Conservation (phyloP, 2,888 invertebrate genomes). For the Coremacera marginata region DNA sequence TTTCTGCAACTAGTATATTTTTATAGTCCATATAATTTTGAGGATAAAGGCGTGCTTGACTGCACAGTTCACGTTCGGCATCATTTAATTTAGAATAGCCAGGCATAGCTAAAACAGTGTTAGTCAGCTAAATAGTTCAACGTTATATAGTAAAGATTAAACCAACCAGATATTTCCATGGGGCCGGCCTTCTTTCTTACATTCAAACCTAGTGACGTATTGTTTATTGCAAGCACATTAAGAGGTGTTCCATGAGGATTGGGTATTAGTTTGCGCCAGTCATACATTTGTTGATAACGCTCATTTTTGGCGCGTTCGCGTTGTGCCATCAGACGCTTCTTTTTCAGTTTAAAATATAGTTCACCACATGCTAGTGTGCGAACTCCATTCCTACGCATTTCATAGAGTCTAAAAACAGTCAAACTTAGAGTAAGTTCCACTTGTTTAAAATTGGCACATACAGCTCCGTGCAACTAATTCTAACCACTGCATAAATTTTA, state of each 20-base stretch:
- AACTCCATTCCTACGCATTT: constrained; percentile 80
- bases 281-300: constrained; percentile 50
- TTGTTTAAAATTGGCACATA: too few species aligned
- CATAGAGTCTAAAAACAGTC: constrained; percentile 70
- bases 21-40: constrained; percentile 84
- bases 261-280: constrained; percentile 59
- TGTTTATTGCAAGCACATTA: constrained; percentile 46
- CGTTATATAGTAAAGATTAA: neutral
- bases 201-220: constrained; percentile 47
- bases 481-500: too few species aligned
- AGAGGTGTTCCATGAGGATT: constrained; percentile 49
- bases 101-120: constrained; percentile 77
- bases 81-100: constrained; percentile 80
- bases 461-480: too few species aligned
- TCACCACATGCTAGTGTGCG: constrained; percentile 74
- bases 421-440: too few species aligned
- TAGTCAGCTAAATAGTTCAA: neutral
- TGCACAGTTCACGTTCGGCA: constrained; percentile 83
- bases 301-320: constrained; percentile 60
- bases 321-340: constrained; percentile 66
- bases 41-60: constrained; percentile 80
- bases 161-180: constrained; percentile 63
- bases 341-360: constrained; percentile 77
- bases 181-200: constrained; percentile 64
- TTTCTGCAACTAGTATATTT: constrained; percentile 79